phyloP scores from a whole-genome alignment of 2,888 invertebrate species.

The Agrochola lota region DNA sequence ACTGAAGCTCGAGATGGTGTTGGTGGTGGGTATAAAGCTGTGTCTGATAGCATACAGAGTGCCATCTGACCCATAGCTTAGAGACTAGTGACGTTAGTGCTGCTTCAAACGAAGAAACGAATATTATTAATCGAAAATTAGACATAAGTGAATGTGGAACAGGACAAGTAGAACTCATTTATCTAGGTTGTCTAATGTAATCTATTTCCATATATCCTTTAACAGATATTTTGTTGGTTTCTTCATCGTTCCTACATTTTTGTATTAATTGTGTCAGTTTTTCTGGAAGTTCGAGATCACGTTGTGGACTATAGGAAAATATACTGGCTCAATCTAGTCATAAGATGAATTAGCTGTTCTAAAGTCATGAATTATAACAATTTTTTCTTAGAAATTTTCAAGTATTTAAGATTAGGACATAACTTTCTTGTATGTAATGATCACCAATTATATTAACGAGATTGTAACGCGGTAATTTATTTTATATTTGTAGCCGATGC shows the following conservation, averaged over 20 bases:
- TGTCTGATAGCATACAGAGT: constrained; percentile 85
- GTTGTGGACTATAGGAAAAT: constrained; percentile 82
- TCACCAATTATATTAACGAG: constrained; percentile 78
- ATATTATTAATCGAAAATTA: constrained; percentile 87
- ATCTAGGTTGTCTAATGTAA: constrained; percentile 76
- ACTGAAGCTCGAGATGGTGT: constrained; percentile 67
- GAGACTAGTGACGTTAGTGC: constrained; percentile 85
- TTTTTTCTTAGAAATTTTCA: constrained; percentile 84
- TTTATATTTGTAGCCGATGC: constrained; percentile 76
- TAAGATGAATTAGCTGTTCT: constrained; percentile 89
- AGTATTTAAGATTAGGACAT: constrained; percentile 81
- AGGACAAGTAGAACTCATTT: constrained; percentile 77
- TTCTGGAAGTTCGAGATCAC: constrained; percentile 81
- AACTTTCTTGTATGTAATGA: constrained; percentile 78
- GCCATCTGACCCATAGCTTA: constrained; percentile 89
- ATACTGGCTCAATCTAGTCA: constrained; percentile 91
- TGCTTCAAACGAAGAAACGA: constrained; percentile 88
- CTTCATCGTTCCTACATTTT: constrained; percentile 87
- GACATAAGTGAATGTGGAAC: constrained; percentile 82
- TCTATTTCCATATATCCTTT: constrained; percentile 68
- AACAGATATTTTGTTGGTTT: constrained; percentile 77
- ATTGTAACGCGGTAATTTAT: constrained; percentile 80
- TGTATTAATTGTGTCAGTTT: constrained; percentile 88
- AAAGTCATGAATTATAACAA: constrained; percentile 82
- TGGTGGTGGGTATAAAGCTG: constrained; percentile 75